Base-by-base conservation (phyloP, 2,888 invertebrate species). In the Pseudococcus jackbeardsleyi region DNA sequence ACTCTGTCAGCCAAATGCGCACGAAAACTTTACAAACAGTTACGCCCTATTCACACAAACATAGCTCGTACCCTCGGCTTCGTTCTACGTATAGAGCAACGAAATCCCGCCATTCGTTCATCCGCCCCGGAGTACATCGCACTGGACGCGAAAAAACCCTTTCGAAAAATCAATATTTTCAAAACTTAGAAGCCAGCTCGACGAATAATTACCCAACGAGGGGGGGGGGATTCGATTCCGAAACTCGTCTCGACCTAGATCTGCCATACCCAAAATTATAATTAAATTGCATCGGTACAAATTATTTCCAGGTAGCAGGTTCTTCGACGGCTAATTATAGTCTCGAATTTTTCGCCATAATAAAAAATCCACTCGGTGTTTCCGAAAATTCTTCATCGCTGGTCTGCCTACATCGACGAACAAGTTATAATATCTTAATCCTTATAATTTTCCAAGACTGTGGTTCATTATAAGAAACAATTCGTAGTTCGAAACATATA, bases 31-130 rank as follows among this genome's bases (percentile, higher is more conserved):
- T n/a, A 17, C 68, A 11, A 42, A 79, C n/a, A 79, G 79, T 79
- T 79, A 79, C 79, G 79, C 79, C 79, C 79, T 42, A 79, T 72
- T 42, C 79, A 42, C 39, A 42, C 79, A 9, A 59, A 59, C 59
- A 59, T 19, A 59, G 42, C n/a, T 42, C 42, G 68, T 72, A 59
- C 19, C 59, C 59, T 19, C 59, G 2, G 26, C 26, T 33, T 33
- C 1, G 1, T 33, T 33, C 26, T 33, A 3, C 8, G 64, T 64
- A 8, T 22, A 22, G 22, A 33, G 26, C 26, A 33, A 33, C 26
- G 26, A 72, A 72, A 72, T 33, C 4, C 26, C 68, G 68, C 68
- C 68, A 72, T 72, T 72, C 33, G 68, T 72, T 72, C 11, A 59
- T 59, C 2, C 2, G 19, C 54, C 59, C 64, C 26, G 42, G n/a